Conservation (phyloP, 2,888 invertebrate species). For the Morpho deidamia region DNA sequence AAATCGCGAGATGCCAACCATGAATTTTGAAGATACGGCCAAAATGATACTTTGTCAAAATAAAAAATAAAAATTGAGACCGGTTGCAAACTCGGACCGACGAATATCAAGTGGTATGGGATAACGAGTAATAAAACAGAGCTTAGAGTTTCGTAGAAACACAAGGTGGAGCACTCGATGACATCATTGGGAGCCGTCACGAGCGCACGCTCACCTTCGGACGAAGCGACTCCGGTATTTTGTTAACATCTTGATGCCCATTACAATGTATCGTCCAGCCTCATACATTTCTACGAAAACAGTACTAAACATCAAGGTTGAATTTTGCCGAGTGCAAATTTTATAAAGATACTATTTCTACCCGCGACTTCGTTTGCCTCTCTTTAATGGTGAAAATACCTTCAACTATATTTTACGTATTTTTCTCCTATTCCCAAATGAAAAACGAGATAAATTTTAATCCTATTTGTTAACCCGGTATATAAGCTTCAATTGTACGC, state of each 20-base stretch:
- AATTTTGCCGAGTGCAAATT: background rate
- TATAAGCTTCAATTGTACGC: no score
- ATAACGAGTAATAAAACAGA: slow-evolving; percentile 59
- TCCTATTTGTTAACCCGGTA: no score
- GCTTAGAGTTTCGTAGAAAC: slow-evolving; percentile 65
- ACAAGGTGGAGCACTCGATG: slow-evolving; percentile 55
- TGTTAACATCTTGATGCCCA: slow-evolving; percentile 7
- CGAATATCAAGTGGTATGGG: slow-evolving; percentile 45
- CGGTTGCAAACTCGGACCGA: slow-evolving; percentile 53
- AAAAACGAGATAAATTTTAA: no score
- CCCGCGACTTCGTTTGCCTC: no score
- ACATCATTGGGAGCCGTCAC: slow-evolving; percentile 53
- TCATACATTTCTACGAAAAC: background rate
- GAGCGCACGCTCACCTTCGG: slow-evolving; percentile 57
- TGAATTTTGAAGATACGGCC: slow-evolving; percentile 24
- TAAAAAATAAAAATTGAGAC: slow-evolving; percentile 48
- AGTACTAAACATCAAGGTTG: background rate
- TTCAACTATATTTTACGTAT: no score
- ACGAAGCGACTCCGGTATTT: slow-evolving; percentile 14
- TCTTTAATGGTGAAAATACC: no score
- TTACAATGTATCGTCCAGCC: slow-evolving; percentile 8
- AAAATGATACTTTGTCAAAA: slow-evolving; percentile 32
- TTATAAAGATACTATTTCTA: no score
- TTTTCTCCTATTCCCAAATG: no score
- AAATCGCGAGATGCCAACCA: slow-evolving; percentile 5